phyloP scores from a whole-genome alignment of 2,113 vertebrate genomes.

The Gnathochromis pfefferi region DNA sequence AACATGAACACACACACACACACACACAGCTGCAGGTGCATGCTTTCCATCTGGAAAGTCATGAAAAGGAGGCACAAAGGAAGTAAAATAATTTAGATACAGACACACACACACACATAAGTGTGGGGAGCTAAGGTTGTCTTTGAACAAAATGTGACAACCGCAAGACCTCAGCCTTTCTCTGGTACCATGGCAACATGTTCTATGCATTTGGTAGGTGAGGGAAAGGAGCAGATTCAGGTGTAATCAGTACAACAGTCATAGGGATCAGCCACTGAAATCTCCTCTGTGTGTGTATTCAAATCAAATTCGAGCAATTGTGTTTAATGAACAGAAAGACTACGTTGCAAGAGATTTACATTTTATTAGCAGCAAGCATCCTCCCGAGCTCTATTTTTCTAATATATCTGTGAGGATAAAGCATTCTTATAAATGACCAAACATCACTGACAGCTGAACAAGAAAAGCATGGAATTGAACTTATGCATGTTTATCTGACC shows the following conservation, averaged over 20 bases:
- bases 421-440: not conserved
- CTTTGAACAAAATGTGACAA: slow-evolving; percentile 42
- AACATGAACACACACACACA: fast-evolving
- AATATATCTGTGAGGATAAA: not conserved
- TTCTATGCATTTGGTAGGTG: not conserved
- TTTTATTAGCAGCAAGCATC: not conserved
- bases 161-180: slow-evolving; percentile 22
- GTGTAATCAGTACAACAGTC: not conserved
- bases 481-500: not conserved
- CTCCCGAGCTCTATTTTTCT: not conserved
- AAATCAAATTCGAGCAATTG: not conserved
- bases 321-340: not conserved
- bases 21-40: not conserved
- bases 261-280: not conserved
- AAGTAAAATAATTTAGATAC: not conserved
- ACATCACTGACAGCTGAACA: not conserved
- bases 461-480: not conserved
- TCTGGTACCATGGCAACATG: slow-evolving; percentile 50
- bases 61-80: not conserved
- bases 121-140: slow-evolving; percentile 6
- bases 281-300: not conserved
- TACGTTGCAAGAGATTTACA: not conserved
- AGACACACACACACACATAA: not conserved
- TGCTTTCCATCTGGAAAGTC: not conserved
- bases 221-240: slow-evolving; percentile 4